These are phyloP conservation scores for Henricia sp. DNA, from an alignment of 53 echinoderm and acorn worm species.

Conservation along the genomic window DNA sequence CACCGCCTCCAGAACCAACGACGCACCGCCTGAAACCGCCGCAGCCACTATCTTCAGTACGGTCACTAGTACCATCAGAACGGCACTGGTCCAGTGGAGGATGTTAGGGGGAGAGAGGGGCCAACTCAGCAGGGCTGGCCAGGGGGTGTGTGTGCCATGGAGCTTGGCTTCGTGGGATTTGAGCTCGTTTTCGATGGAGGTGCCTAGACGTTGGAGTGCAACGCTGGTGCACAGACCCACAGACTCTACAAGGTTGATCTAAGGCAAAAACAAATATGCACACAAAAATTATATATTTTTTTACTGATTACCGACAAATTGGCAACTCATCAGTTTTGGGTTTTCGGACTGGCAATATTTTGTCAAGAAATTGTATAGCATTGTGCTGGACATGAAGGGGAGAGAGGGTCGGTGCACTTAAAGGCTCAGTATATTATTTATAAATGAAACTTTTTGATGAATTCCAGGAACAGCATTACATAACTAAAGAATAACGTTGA, in stretches of 20 bases:
- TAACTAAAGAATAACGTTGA: no score
- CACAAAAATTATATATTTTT: no score
- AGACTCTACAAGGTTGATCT: slow-evolving; percentile 44
- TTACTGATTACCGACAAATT: no score
- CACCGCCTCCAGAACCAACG: slow-evolving; percentile 60
- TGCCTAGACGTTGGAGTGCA: slow-evolving; percentile 65
- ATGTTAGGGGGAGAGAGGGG: slow-evolving; percentile 34
- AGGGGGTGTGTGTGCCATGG: neutral
- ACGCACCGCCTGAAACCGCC: slow-evolving; percentile 40
- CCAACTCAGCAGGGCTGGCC: slow-evolving; percentile 18
- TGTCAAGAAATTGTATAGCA: no score
- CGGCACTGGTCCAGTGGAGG: slow-evolving; percentile 67
- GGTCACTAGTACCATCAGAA: slow-evolving; percentile 38
- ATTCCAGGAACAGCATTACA: no score
- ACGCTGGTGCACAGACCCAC: slow-evolving; percentile 63
- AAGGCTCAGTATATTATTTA: no score
- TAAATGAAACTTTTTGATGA: no score
- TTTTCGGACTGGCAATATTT: no score
- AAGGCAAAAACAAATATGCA: no score
- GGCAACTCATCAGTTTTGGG: no score
- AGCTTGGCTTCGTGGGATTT: slow-evolving; percentile 38
- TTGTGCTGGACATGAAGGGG: no score
- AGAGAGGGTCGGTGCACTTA: no score
- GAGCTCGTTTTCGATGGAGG: slow-evolving; percentile 69
- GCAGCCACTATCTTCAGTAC: slow-evolving; percentile 64